A percentile compares a stretch with the other conserved stretches of the same genome.
Conservation (phyloP, 2,797 vertebrate genomes). For the Sebastolobus altivelis region DNA sequence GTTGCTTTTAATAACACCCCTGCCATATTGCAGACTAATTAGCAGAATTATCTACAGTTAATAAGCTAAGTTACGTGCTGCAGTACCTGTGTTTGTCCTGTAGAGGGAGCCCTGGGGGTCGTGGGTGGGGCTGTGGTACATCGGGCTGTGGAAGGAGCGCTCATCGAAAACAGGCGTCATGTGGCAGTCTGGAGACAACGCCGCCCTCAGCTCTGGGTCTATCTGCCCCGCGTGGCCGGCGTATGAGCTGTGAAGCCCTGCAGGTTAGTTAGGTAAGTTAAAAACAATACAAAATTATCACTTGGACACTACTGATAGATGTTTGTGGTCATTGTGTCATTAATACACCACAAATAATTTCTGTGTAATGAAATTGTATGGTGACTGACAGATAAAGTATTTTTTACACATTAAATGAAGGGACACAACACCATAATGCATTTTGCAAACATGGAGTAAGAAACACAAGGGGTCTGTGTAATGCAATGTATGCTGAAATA, state of each 20-base stretch:
- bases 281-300: background rate
- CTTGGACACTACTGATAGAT: background rate
- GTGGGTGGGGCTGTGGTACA: constrained; percentile 92
- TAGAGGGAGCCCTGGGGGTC: constrained; percentile 88
- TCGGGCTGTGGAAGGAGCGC: constrained; percentile 93
- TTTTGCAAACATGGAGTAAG: no score
- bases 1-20: background rate
- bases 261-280: background rate
- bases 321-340: background rate
- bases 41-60: accelerated
- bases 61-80: background rate
- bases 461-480: no score
- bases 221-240: constrained; percentile 91
- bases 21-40: background rate
- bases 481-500: background rate
- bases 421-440: no score
- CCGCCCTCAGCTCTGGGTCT: constrained; percentile 90
- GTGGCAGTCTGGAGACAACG: constrained; percentile 93
- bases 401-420: background rate
- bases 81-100: constrained; percentile 87
- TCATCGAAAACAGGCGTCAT: constrained; percentile 96
- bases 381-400: no score
- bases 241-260: constrained; percentile 96
- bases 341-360: no score
- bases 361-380: no score